Percentiles rank a stretch among this genome's conserved stretches.
Conservation (phyloP, 2,888 invertebrate species). For the Drepanosiphum platanoidis region DNA sequence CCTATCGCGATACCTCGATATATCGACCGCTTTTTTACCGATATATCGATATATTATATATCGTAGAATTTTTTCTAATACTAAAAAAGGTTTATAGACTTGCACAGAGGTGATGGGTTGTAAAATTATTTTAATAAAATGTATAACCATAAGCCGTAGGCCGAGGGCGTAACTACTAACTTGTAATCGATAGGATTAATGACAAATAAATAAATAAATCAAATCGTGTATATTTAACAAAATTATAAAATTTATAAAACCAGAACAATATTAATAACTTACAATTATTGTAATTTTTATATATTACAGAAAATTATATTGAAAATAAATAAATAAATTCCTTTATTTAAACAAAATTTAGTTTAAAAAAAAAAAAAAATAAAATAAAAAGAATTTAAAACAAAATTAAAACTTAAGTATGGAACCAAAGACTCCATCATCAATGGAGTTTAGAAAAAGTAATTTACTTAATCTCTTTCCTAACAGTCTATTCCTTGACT, state of each 20-base stretch:
- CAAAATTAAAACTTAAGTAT: not conserved
- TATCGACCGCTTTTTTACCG: not conserved
- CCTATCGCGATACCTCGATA: not conserved
- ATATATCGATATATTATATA: not conserved
- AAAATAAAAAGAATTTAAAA: no score
- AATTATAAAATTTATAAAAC: no score
- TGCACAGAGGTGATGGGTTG: not conserved
- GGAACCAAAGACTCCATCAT: constrained; percentile 27
- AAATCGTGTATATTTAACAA: no score
- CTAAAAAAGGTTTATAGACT: not conserved
- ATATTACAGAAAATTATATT: not conserved
- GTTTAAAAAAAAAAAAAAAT: not conserved
- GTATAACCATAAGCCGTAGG: no score
- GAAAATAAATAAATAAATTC: no score
- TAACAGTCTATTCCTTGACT: constrained; percentile 31
- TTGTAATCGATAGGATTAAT: no score
- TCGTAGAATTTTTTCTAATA: not conserved
- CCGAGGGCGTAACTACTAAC: no score
- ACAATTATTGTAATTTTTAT: constrained; percentile 16
- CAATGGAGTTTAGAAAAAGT: constrained; percentile 23
- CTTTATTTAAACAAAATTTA: not conserved
- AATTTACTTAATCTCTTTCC: constrained; percentile 33
- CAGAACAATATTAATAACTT: no score
- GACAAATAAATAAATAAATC: no score
- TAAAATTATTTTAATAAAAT: no score